phyloP scores from a whole-genome alignment of 2,888 invertebrate genomes.

The Dryocosmus kuriphilus region DNA sequence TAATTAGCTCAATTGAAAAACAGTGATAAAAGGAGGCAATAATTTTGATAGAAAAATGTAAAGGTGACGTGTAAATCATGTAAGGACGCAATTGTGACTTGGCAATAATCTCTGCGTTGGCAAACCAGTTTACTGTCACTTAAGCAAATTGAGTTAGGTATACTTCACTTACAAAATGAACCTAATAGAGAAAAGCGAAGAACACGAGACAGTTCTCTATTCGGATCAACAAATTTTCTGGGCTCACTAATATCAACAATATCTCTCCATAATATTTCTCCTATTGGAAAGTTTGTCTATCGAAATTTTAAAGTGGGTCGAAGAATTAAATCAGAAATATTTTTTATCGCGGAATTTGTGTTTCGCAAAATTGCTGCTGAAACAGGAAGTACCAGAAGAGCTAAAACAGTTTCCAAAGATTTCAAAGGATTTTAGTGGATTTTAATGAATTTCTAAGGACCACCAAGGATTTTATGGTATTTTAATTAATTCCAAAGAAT shows the following conservation, averaged over 20 bases:
- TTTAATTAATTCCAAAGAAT: too few species aligned
- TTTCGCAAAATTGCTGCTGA: too few species aligned
- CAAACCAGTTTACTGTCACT: conserved; percentile 36
- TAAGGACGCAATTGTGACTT: conserved; percentile 13
- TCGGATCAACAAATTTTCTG: conserved; percentile 31
- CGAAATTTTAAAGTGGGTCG: neutral
- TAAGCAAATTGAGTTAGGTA: conserved; percentile 28
- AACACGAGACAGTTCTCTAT: conserved; percentile 29
- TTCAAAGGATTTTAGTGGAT: too few species aligned
- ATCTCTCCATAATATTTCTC: neutral
- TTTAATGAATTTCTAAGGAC: too few species aligned
- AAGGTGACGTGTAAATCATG: conserved; percentile 18
- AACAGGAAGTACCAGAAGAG: too few species aligned
- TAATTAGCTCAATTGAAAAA: neutral
- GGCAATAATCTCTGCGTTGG: conserved; percentile 30
- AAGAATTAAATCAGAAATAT: neutral
- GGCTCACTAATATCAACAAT: conserved; percentile 8
- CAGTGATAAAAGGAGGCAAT: neutral
- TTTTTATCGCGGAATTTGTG: too few species aligned
- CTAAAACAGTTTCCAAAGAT: too few species aligned
- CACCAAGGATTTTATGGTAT: too few species aligned
- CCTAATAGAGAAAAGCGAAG: conserved; percentile 15
- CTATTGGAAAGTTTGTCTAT: neutral
- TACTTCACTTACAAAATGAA: conserved; percentile 39
- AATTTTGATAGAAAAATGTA: neutral